Base-by-base conservation (phyloP, 2,888 invertebrate species). In the Sinodicranocentrus sp. region DNA sequence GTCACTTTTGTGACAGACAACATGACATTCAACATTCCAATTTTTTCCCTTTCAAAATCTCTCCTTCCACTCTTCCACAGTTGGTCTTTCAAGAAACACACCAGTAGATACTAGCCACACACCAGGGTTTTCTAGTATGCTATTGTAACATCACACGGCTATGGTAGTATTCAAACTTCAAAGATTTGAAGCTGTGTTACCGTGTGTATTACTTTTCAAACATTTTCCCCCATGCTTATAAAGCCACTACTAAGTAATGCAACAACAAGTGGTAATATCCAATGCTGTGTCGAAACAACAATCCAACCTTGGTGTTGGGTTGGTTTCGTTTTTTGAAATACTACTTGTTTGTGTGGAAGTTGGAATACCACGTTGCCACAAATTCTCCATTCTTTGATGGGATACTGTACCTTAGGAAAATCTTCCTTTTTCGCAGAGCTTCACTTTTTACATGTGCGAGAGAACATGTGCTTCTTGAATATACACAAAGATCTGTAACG, bases 21-120 rank as follows among this genome's bases (percentile, higher is more conserved):
- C 80, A 80, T 72, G 80, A 72, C 72, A 80, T 72, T 80, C 80
- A 72, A 80, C 72, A 72, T 80, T 80, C 80, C 80, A 80, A 72
- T 71, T 70, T 72, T 71, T 63, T 57, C 65, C 72, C 33, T 72
- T 80, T 67, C 63, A 80, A 80, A 80, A 25, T 44, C 65, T 48
- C 8, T 57, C n/a, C 33, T 57, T 17, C 57, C 54, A 23, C 43
- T 59, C 39, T 68, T 77, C 68, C 77, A 77, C 28, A 44, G 28
- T 28, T 28, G 28, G 57, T 57, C 57, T 23, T 5, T 57, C 19
- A 13, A n/a, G n/a, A 39, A 52, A 52, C 13, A 52, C 10, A 52
- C 10, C 6, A n/a, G n/a, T n/a, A n/a, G n/a, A n/a, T n/a, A n/a
- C n/a, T n/a, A n/a, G n/a, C n/a, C n/a, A n/a, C n/a, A n/a, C n/a